These are phyloP conservation scores for Tauraco erythrolophus DNA, from an alignment of 2,113 vertebrate species.

Conservation along the genomic window DNA sequence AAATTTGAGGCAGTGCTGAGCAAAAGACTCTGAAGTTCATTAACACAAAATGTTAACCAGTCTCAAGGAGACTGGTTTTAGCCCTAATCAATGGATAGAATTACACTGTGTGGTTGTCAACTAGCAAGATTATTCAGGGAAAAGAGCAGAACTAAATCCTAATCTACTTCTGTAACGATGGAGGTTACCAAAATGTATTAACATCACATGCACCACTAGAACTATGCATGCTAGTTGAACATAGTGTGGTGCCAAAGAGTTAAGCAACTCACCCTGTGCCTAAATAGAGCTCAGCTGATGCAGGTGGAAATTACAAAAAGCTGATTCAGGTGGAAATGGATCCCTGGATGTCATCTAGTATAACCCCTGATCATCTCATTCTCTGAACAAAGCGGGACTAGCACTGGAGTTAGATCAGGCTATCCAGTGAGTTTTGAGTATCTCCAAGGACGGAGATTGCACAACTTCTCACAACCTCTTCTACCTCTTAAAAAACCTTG, in stretches of 20 bases:
- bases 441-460: neutral
- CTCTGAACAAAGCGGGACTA: neutral
- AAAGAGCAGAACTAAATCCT: neutral
- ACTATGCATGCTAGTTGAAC: neutral
- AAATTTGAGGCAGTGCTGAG: neutral
- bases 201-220: neutral
- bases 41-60: neutral
- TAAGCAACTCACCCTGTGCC: neutral
- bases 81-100: neutral
- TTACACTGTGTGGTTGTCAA: neutral
- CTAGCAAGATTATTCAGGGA: neutral
- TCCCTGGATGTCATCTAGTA: neutral
- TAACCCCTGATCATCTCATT: neutral
- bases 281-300: neutral
- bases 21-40: neutral
- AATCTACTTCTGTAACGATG: neutral
- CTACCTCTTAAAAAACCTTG: neutral
- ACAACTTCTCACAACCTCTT: neutral
- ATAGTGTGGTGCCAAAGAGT: neutral
- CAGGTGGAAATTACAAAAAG: neutral
- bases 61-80: neutral
- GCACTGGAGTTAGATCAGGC: neutral
- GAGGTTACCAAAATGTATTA: neutral
- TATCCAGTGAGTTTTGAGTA: neutral
- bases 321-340: neutral